Base-by-base conservation (phyloP, 2,113 vertebrate genomes). In the Dinomys branickii region DNA sequence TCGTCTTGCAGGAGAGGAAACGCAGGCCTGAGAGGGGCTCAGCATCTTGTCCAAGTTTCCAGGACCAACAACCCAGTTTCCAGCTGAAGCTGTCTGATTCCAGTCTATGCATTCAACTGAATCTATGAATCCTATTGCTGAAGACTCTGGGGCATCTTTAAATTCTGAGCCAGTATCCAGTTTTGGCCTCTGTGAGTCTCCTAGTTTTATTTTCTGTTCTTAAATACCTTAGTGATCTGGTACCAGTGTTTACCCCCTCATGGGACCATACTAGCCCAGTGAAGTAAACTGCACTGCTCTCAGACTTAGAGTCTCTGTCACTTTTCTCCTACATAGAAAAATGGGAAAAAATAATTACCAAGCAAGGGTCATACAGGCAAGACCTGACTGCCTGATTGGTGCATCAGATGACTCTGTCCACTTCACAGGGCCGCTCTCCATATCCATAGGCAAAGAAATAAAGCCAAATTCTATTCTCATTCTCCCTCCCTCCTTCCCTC, bases 51-150 rank as follows among this genome's bases (percentile, higher is more conserved):
- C 69, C n/a, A 24, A 33, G 30, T 30, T 80, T 73, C 33, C 5
- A 44, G 41, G 14, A 13, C 80, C 81, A 30, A 14, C 28, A 92
- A 2, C 17, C 33, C 24, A 8, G 3, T 44, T 93, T 86, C 14
- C 20, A 33, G 47, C 10, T 10, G 52, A n/a, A 71, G 12, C 22
- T 5, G 0, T 47, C 22, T 38, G 30, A 80, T 12, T 14, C 14
- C 1, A 16, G 24, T 54, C 63, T 33, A 1, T 0, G 0, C 0
- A 11, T 13, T 54, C 58, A 12, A 2, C 33, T 9, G 4, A 13
- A 86, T 26, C 77, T 22, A 9, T 3, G 3, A 33, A 19, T 44
- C 22, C 88, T 91, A 13, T 2, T n/a, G 16, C 24, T 22, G 16
- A 67, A 56, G 16, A 28, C 20, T 44, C 59, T 10, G 0, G 13